phyloP scores from a whole-genome alignment of 2,797 vertebrate genomes.

The Sciurus carolinensis region DNA sequence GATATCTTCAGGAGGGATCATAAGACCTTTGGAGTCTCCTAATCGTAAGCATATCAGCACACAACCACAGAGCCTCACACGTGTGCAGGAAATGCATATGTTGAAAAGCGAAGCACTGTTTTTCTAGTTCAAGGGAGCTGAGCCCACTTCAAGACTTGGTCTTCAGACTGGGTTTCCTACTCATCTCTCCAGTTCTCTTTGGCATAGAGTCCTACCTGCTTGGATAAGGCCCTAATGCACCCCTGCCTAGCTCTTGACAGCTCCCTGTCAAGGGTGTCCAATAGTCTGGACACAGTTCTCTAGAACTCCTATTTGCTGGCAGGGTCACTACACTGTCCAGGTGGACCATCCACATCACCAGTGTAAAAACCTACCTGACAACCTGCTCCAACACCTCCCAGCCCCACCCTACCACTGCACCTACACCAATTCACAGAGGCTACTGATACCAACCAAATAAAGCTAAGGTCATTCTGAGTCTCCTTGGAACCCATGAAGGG shows the following conservation, averaged over 20 bases:
- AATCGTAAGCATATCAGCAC: not conserved
- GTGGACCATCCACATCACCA: not conserved
- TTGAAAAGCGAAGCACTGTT: not conserved
- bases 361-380: not conserved
- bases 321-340: not conserved
- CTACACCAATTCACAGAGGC: not conserved
- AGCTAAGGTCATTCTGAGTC: not conserved
- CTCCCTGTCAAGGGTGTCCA: not conserved
- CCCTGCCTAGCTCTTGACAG: constrained; percentile 5
- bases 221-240: not conserved
- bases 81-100: not conserved
- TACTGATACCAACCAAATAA: not conserved
- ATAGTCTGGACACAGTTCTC: not conserved
- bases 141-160: not conserved
- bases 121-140: not conserved
- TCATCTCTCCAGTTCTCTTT: not conserved
- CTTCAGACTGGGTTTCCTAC: not conserved
- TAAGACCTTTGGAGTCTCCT: not conserved
- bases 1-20: not conserved
- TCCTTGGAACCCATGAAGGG: not conserved
- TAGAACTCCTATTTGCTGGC: constrained; percentile 1
- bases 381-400: too few relatives aligned
- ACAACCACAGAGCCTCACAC: not conserved
- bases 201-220: not conserved
- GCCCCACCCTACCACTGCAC: not conserved